Percentiles rank a stretch among this genome's conserved stretches.
Evolutionary conservation across 2,888 invertebrate species (phyloP).

Genomic region (Heliconius hortense): DNA sequence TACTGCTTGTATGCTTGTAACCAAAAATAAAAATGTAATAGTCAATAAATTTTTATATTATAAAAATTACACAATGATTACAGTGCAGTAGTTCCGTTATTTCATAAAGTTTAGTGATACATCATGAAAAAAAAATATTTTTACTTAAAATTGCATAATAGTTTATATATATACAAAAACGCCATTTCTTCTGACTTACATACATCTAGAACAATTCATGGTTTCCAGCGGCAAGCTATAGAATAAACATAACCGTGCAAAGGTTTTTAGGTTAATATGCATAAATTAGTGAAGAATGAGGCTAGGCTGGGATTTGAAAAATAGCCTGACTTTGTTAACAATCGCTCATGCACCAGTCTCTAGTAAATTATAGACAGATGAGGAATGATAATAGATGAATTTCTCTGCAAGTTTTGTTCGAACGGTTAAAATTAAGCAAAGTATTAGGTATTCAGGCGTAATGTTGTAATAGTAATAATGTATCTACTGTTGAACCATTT

Average conservation of each 20-base stretch:
- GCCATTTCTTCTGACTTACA: slow-evolving; percentile 37
- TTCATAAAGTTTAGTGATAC: too few species aligned
- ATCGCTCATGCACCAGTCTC: slow-evolving; percentile 8
- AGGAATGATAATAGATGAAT: slow-evolving; percentile 11
- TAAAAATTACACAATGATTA: too few species aligned
- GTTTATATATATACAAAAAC: not conserved
- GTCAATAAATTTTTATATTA: too few species aligned
- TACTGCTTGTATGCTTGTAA: too few species aligned
- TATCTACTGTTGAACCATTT: too few species aligned
- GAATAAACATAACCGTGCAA: slow-evolving; percentile 31
- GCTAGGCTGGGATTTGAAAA: slow-evolving; percentile 17
- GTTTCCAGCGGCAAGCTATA: slow-evolving; percentile 51
- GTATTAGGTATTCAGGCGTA: too few species aligned
- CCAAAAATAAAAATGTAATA: too few species aligned
- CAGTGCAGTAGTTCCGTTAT: too few species aligned
- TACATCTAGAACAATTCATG: slow-evolving; percentile 45
- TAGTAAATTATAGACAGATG: slow-evolving; percentile 20
- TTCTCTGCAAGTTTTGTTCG: not conserved
- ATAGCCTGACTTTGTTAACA: slow-evolving; percentile 14
- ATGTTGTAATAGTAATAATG: too few species aligned
- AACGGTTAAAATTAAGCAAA: not conserved
- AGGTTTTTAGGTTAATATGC: slow-evolving; percentile 43
- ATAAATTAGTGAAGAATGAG: slow-evolving; percentile 36
- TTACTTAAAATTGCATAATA: too few species aligned
- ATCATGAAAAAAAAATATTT: too few species aligned